Evolutionary conservation across 2,888 invertebrate genomes (phyloP).

Genomic region (Nasonovia ribisnigri): DNA sequence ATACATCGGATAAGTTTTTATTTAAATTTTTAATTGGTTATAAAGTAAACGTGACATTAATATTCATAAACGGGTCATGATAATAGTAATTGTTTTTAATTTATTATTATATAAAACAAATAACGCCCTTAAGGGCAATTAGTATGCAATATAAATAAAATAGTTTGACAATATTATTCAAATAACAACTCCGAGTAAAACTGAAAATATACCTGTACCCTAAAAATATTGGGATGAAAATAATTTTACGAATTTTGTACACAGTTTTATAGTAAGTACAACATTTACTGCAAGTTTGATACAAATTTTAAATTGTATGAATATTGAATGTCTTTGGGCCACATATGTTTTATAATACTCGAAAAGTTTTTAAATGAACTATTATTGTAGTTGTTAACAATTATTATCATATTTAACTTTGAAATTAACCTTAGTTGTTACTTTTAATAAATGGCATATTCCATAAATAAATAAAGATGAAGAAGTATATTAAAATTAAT

Average conservation of each 20-base stretch:
- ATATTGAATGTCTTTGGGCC: neutral
- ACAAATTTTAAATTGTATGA: neutral
- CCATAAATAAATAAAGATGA: neutral
- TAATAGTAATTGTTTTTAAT: neutral
- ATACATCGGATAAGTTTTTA: neutral
- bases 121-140: neutral
- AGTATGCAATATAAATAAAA: neutral
- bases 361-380: neutral
- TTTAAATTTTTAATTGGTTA: neutral
- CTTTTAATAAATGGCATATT: neutral
- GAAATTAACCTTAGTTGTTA: neutral
- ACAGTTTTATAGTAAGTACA: neutral
- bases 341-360: neutral
- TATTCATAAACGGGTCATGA: neutral
- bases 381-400: neutral
- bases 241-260: neutral
- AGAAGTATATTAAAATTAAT: neutral
- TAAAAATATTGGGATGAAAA: neutral
- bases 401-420: neutral
- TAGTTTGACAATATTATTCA: neutral
- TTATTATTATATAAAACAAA: neutral
- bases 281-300: neutral
- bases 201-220: neutral
- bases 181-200: neutral
- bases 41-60: slow-evolving; percentile 6